Evolutionary conservation across 30 jellyfish, hydroid and myxozoan genomes (phyloP), one percentile per base, ranked within the genome.

Genomic region (Clytia hemisphaerica): DNA sequence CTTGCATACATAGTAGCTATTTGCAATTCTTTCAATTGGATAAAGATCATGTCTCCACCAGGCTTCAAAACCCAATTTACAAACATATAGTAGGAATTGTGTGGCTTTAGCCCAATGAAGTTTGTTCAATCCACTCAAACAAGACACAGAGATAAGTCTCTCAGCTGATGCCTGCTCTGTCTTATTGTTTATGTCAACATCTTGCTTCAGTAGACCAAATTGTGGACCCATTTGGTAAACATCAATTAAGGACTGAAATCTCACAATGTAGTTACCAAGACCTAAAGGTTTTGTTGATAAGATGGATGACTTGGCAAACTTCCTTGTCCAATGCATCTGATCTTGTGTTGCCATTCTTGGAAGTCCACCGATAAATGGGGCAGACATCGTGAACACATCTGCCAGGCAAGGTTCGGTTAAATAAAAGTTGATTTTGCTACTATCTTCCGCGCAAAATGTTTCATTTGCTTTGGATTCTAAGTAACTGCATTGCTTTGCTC

Each of bases 301-400:
- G 32, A 50, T 6, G 32, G 64, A 59, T 19, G 72, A 59, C 4
- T 59, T 59, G 2, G 35, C 24, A 25, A 3, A 51, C 55, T 59
- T 59, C 24, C 72, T 25, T 29, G 35, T 24, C 72, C 72, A 59
- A n/a, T n/a, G n/a, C n/a, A n/a, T n/a, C n/a, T n/a, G n/a, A n/a
- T n/a, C n/a, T n/a, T n/a, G n/a, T n/a, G 6, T 29, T 48, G 32
- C 72, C 30, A 50, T 60, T 31, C 73, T 26, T 6, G 73, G 73
- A 4, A 60, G 25, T 22, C 73, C 73, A 30, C 73, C 73, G 25
- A 60, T 24, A 60, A 60, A 3, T 10, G 73, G 73, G 53, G 73
- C 32, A 9, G 57, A 25, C 14, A 46, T 25, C 51, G 21, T n/a
- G 21, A 50, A 50, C 25, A 50, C 21, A 50, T 50, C 6, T 28